Conservation (phyloP, 2,888 invertebrate genomes). For the Vanessa cardui region DNA sequence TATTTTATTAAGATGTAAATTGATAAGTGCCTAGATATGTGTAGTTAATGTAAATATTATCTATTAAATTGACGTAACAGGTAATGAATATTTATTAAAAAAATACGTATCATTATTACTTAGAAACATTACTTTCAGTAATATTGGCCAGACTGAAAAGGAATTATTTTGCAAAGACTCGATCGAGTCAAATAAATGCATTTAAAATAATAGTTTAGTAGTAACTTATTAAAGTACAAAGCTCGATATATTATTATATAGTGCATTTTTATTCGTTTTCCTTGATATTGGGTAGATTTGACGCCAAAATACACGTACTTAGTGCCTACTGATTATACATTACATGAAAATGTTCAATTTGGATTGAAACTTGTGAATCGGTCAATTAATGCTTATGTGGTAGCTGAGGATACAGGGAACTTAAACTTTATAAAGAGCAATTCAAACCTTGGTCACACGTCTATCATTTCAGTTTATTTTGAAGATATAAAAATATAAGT, state of each 20-base stretch:
- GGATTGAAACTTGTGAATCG: too few species aligned
- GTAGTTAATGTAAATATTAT: slow-evolving; percentile 15
- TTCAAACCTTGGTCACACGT: not conserved
- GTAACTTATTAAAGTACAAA: slow-evolving; percentile 70
- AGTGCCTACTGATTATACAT: too few species aligned
- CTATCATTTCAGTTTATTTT: not conserved
- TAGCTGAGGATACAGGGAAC: not conserved
- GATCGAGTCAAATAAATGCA: slow-evolving; percentile 70
- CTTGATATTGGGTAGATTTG: slow-evolving; percentile 22
- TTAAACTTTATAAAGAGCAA: not conserved
- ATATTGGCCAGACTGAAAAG: slow-evolving; percentile 59
- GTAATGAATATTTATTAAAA: slow-evolving; percentile 37
- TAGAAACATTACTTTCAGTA: slow-evolving; percentile 61
- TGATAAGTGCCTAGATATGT: slow-evolving; percentile 4
- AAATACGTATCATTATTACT: slow-evolving; percentile 10
- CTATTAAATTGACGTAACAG: not conserved
- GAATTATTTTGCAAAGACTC: slow-evolving; percentile 53
- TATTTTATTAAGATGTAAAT: slow-evolving; percentile 1
- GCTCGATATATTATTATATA: slow-evolving; percentile 55
- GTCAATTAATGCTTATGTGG: too few species aligned
- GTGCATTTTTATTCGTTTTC: slow-evolving; percentile 2
- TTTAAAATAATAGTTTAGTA: slow-evolving; percentile 73
- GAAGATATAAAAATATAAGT: too few species aligned
- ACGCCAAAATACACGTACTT: not conserved
- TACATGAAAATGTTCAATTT: too few species aligned